Base-by-base conservation (phyloP, 1,140 invertebrate species). In the Ladona fulva region DNA sequence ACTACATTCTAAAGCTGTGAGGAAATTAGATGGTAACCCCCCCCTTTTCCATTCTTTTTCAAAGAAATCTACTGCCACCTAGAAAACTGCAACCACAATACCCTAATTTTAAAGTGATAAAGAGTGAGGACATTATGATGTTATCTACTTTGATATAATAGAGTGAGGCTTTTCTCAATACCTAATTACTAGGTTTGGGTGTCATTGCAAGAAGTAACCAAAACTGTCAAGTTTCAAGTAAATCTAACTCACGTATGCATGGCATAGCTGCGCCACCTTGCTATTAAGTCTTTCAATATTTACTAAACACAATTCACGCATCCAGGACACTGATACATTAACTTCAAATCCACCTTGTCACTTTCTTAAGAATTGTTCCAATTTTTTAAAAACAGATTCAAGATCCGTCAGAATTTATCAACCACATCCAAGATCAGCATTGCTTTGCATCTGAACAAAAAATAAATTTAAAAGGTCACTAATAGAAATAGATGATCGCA, bases 271-370 rank as follows among this genome's bases (percentile, higher is more conserved):
- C n/a, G 29, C 14, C n/a, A 66, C 52, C n/a, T 66, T 16, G 52
- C 52, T 66, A 66, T 66, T 66, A 19, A 37, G 14, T 66, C 52
- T 66, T 22, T 66, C n/a, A 12, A 22, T 66, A 66, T 66, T 66
- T 66, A 66, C 52, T 66, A 16, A 19, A 66, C 52, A 66, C 52
- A 66, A 19, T 22, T 66, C 52, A 66, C n/a, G n/a, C 52, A 66
- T 6, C 52, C 52, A 66, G 52, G 52, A 66, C 52, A 66, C 52
- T 66, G 52, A 66, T 19, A 66, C 52, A 66, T 6, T 66, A 66
- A 66, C n/a, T 66, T 66, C 52, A 66, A 66, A 66, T 66, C 52
- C 52, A 66, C 52, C 52, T 66, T 66, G 52, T 66, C 52, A 66
- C 52, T 66, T 22, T 19, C 52, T 66, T 66, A 19, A 19, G 52